Base-by-base conservation (phyloP, 2,888 invertebrate genomes). In the Meliscaeva auricollis region DNA sequence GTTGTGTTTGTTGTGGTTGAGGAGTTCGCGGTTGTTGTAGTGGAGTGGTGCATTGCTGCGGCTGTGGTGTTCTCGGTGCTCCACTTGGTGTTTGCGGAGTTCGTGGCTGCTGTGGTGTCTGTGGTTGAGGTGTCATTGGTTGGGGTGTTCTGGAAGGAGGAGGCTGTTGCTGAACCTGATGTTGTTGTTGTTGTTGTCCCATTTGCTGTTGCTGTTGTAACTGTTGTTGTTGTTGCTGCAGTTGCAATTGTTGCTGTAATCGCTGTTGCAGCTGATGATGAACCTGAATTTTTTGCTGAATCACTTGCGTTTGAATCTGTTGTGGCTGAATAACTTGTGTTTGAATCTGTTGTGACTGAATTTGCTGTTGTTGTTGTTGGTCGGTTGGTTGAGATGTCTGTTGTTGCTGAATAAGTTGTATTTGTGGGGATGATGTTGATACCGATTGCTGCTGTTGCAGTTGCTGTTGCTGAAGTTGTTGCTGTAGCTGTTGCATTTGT, bases 171-270 rank as follows among this genome's bases (percentile, higher is more conserved):
- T 75, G 85, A 11, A 69, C 22, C 17, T 72, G 78, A 44, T 66
- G 72, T n/a, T 74, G 74, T 84, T 54, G 88, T 75, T 44, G 87
- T 72, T 1, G 66, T n/a, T 22, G 88, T 87, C 9, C 89, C 87
- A 87, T 79, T 64, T 60, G 87, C 72, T 62, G 80, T 78, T 48
- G 75, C 8, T 58, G 62, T 9, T 90, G 89, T 87, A 88, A 89
- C 78, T 90, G 90, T 62, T 88, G 89, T 30, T 89, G 90, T 70
- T 89, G 91, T 58, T 90, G 91, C 50, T 89, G 90, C 69, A 88
- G 89, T 58, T 89, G 90, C 26, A 89, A 88, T 35, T 88, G 77
- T 52, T 88, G 87, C 46, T 90, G 90, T 17, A 89, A 88, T 3
- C 83, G 50, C 48, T 88, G 88, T 73, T 85, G 89, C 66, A 88